A percentile compares a stretch with the other conserved stretches of the same genome.
These are phyloP conservation scores for Pangasianodon hypophthalmus DNA, from an alignment of 2,113 vertebrate species.

Conservation along the genomic window DNA sequence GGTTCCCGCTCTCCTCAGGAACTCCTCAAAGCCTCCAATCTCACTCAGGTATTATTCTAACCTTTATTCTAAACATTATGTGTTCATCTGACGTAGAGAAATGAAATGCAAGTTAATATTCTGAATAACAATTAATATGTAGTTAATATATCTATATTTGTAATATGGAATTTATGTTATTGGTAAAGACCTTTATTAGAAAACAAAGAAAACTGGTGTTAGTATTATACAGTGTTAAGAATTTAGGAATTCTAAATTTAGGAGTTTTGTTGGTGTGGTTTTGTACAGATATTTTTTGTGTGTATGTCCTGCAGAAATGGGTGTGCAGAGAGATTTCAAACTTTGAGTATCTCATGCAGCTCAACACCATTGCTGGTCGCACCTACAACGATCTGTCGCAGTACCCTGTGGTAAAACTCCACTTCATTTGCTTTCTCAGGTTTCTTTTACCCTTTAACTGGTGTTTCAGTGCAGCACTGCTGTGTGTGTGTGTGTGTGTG, in stretches of 20 bases:
- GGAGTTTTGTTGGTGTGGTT: not conserved
- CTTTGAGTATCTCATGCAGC: slow-evolving; percentile 98
- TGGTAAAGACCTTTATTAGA: not conserved
- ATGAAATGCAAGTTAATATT: not conserved
- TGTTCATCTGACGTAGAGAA: not conserved
- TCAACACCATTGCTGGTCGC: slow-evolving; percentile 94
- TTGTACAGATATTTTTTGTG: not conserved
- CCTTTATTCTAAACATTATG: not conserved
- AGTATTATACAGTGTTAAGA: not conserved
- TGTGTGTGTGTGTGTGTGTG: slow-evolving; percentile 3
- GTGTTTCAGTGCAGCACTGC: not conserved
- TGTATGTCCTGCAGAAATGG: slow-evolving; percentile 85
- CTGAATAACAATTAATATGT: not conserved
- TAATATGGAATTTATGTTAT: not conserved
- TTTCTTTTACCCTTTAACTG: not conserved
- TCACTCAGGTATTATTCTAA: slow-evolving; percentile 84
- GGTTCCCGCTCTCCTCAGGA: slow-evolving; percentile 93
- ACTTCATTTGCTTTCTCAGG: not conserved
- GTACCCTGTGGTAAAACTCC: slow-evolving; percentile 90
- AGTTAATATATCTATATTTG: not conserved
- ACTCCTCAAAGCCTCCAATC: slow-evolving; percentile 89
- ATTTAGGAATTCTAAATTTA: not conserved
- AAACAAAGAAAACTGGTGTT: not conserved
- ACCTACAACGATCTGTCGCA: slow-evolving; percentile 98
- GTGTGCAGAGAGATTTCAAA: slow-evolving; percentile 94